Conservation (phyloP, 1,140 invertebrate genomes). For the Micrasema longulum region DNA sequence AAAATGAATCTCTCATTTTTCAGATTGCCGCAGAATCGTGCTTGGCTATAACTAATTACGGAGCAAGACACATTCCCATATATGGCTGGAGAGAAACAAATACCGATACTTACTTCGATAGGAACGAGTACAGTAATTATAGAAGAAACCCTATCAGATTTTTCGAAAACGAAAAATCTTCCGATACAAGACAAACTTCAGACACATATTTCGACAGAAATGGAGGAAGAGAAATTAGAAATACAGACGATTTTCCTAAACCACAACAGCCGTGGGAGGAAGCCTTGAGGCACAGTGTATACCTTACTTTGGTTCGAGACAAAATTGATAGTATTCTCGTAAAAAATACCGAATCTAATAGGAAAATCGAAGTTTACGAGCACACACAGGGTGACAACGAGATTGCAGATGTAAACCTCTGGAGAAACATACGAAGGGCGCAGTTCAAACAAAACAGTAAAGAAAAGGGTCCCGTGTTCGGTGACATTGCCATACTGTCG, state of each 20-base stretch:
- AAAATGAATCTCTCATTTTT: not conserved
- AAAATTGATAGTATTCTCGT: constrained; percentile 64
- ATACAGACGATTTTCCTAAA: constrained; percentile 22
- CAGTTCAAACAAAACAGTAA: constrained; percentile 66
- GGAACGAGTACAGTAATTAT: constrained; percentile 20
- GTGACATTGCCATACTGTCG: constrained; percentile 72
- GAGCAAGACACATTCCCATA: constrained; percentile 9
- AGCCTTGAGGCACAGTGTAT: constrained; percentile 71
- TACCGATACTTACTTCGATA: not conserved
- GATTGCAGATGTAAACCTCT: constrained; percentile 65
- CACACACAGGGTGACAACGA: constrained; percentile 57
- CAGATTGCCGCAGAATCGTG: constrained; percentile 26
- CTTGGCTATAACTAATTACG: constrained; percentile 17
- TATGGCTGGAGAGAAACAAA: not conserved
- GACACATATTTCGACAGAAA: constrained; percentile 10
- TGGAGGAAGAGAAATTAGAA: constrained; percentile 25
- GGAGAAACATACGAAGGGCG: constrained; percentile 67
- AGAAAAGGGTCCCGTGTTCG: constrained; percentile 63
- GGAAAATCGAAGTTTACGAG: constrained; percentile 45
- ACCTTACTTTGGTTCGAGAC: constrained; percentile 67
- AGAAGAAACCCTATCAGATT: constrained; percentile 19
- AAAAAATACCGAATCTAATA: constrained; percentile 17
- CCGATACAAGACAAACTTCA: not conserved
- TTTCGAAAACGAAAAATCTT: not conserved
- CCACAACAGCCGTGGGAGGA: constrained; percentile 68